Evolutionary conservation across 2,113 vertebrate species (phyloP), one percentile per base, ranked within the genome.

Genomic region (Phyllostomus discolor): DNA sequence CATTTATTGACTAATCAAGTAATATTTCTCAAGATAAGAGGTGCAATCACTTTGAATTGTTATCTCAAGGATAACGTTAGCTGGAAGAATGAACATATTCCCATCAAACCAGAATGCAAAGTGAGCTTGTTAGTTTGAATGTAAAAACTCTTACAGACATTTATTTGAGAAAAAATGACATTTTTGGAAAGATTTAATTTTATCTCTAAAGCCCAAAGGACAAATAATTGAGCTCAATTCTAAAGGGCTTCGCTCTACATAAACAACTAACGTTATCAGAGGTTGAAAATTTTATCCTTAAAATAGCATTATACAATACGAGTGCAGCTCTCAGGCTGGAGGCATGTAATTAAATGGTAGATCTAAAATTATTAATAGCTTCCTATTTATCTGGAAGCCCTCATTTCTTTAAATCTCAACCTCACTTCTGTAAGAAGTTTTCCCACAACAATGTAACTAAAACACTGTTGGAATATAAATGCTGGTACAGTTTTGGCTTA

Each of bases 21-120:
- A 89, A 75, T 86, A 70, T 75, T 94, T 50, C 72, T 94, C 46
- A 73, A 62, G 50, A n/a, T 73, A 96, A 78, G 10, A 82, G 5
- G 12, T 31, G 6, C 54, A 90, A 59, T 97, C 54, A 88, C 95
- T 90, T 90, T 93, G 20, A 90, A 75, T 64, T 92, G 66, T 91
- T 84, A 91, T 72, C 43, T 92, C 35, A 91, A 7, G 31, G 33
- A 76, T 94, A 85, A 35, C 83, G 38, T 72, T 79, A 92, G 22
- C 4, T 38, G 38, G 82, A 50, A 92, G 9, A 85, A 66, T 75
- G 50, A 88, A 46, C 57, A 22, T 79, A n/a, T 78, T 4, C 17
- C 52, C 75, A 73, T 88, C 88, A 81, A 88, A 66, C 92, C 35
- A 48, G 38, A 95, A 76, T 50, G 75, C 7, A 81, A 62, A 79